Evolutionary conservation across 1,140 invertebrate species (phyloP).

Genomic region (Listronotus bonariensis): DNA sequence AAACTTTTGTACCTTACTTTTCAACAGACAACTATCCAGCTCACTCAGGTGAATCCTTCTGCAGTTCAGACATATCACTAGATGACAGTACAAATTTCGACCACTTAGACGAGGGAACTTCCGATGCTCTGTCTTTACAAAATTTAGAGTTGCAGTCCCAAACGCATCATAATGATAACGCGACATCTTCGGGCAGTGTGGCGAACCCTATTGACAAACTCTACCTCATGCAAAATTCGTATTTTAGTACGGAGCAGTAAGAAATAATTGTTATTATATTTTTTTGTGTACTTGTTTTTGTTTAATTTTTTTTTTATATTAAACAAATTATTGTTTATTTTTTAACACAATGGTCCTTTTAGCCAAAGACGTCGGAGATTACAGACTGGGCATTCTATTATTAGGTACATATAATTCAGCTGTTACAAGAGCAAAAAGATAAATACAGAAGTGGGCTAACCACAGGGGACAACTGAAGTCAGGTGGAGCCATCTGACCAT

Average conservation of each 20-base stretch:
- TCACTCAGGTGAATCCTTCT: constrained; percentile 87
- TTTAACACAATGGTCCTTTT: no score
- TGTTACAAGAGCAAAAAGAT: no score
- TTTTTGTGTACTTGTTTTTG: not conserved
- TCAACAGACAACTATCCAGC: constrained; percentile 74
- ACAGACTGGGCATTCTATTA: no score
- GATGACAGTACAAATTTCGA: constrained; percentile 81
- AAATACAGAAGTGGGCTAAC: no score
- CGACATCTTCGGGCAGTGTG: constrained; percentile 59
- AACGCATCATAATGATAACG: constrained; percentile 58
- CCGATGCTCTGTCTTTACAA: constrained; percentile 75
- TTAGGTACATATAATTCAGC: no score
- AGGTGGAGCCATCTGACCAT: no score
- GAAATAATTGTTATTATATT: constrained; percentile 10
- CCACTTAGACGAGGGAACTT: constrained; percentile 76
- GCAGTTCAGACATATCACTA: constrained; percentile 84
- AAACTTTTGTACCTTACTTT: constrained; percentile 47
- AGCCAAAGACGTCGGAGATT: no score
- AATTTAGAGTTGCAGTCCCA: constrained; percentile 67
- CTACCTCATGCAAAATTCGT: constrained; percentile 96
- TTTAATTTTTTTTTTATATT: constrained; percentile 4
- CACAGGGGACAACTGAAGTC: no score
- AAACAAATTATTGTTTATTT: no score
- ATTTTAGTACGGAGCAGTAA: constrained; percentile 77
- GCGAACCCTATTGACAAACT: constrained; percentile 95